Evolutionary conservation across 2,797 vertebrate genomes (phyloP), one percentile per base, ranked within the genome.

Genomic region (Microctenopoma lineatum): DNA sequence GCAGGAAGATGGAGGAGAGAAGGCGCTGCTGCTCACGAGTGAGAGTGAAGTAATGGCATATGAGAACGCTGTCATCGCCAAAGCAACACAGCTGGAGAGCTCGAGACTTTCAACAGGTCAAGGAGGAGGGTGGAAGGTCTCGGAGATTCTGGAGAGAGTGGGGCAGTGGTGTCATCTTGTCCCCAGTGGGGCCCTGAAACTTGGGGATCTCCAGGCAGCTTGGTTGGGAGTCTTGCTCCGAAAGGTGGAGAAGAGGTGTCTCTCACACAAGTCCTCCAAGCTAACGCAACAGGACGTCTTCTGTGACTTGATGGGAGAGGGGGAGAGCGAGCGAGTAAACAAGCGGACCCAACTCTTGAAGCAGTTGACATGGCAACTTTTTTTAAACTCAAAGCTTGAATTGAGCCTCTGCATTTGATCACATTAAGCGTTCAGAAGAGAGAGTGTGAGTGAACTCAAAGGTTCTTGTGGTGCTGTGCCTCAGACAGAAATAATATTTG

Each of bases 1-100:
- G 81, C 16, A 45, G 73, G 67, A 59, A 73, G 59, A 78, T 81
- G 57, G 77, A 83, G 59, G 66, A 84, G 68, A 73, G 72, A 73
- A 80, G 70, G 74, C 72, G 42, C 93, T 88, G 94, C 94, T 93
- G 93, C 93, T 92, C 92, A 92, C 93, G 84, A 83, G 80, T 81
- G 85, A 89, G 84, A 83, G 80, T 81, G 85, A 89, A 89, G 93
- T 90, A 90, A 68, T 83, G 91, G 93, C 93, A 85, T 86, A 87
- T 88, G 86, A 90, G 92, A 90, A 83, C 89, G 78, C 86, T 89
- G 92, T 84, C 90, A 80, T 84, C 70, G 90, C 84, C 87, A 66
- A 79, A 89, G 92, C 89, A 81, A 89, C 83, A 61, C 90, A 81
- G 85, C 45, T 77, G 26, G 84, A 90, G 86, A 89, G 73, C 42